phyloP scores from a whole-genome alignment of 2,113 vertebrate genomes.

The Microcebus ravelobensis region DNA sequence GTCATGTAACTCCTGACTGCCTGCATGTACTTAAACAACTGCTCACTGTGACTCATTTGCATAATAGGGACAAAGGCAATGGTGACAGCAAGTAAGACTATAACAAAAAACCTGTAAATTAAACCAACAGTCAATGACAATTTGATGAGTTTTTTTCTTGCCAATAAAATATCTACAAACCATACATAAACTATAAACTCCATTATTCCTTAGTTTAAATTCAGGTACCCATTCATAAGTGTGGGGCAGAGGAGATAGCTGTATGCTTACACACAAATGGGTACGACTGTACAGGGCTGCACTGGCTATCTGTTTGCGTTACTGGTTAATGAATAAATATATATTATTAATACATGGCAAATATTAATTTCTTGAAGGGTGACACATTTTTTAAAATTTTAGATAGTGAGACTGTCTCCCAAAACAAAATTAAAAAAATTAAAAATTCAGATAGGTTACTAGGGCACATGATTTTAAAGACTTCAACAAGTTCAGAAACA shows the following conservation, averaged over 20 bases:
- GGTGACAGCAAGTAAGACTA: slow-evolving; percentile 90
- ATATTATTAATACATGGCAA: not conserved
- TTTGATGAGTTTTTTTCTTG: not conserved
- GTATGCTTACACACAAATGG: not conserved
- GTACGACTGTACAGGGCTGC: not conserved
- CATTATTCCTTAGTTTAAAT: not conserved
- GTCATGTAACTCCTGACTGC: slow-evolving; percentile 91
- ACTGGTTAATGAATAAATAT: not conserved
- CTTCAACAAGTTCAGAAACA: not conserved
- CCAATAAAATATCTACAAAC: not conserved
- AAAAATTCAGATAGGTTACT: not conserved
- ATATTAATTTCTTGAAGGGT: not conserved
- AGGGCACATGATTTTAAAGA: not conserved
- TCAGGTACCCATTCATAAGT: not conserved
- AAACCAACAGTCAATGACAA: not conserved
- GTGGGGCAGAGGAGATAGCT: not conserved
- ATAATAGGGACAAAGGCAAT: slow-evolving; percentile 93
- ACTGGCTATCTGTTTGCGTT: not conserved
- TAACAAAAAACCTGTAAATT: slow-evolving; percentile 89
- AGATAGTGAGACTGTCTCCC: too few species aligned
- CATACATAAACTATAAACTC: not conserved
- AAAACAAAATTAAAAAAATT: too few species aligned
- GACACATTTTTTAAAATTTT: not conserved
- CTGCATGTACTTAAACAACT: slow-evolving; percentile 92
- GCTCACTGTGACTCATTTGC: slow-evolving; percentile 88